Percentiles rank a stretch among this genome's conserved stretches.
These are phyloP conservation scores for Acanthosepion lycidas DNA, from an alignment of 2,888 invertebrate genomes.

Conservation along the genomic window DNA sequence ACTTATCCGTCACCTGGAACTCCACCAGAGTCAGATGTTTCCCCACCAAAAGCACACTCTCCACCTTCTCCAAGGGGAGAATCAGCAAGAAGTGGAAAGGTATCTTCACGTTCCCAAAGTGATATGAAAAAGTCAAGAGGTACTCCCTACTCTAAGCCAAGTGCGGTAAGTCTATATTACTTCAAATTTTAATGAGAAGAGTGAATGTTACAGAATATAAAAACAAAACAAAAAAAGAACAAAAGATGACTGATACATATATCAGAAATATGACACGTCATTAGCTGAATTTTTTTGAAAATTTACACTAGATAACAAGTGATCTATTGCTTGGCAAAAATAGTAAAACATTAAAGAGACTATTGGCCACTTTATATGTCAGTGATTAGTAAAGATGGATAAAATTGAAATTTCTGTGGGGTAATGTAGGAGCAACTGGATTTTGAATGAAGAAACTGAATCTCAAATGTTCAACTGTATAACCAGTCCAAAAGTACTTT, in stretches of 20 bases:
- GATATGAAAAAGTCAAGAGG: background rate
- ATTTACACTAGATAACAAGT: no score
- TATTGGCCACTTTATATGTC: no score
- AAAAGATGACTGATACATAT: background rate
- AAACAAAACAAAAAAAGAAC: background rate
- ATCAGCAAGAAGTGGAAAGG: constrained; percentile 54
- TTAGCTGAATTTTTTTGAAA: no score
- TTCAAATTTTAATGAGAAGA: background rate
- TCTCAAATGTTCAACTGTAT: no score
- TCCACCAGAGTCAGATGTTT: constrained; percentile 70
- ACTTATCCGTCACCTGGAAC: constrained; percentile 71
- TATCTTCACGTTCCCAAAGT: constrained; percentile 37
- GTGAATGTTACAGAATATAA: background rate
- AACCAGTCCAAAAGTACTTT: no score
- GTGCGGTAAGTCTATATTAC: background rate
- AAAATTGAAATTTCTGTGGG: no score
- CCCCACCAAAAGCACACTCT: constrained; percentile 72
- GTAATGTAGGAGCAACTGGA: no score
- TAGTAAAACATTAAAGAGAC: no score
- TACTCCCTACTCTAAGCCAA: background rate
- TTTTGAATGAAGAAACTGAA: no score
- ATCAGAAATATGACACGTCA: no score
- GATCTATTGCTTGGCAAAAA: no score
- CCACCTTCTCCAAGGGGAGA: constrained; percentile 67
- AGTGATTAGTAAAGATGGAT: no score